phyloP scores from a whole-genome alignment of 1,140 invertebrate genomes.

The Anastrepha ludens region DNA sequence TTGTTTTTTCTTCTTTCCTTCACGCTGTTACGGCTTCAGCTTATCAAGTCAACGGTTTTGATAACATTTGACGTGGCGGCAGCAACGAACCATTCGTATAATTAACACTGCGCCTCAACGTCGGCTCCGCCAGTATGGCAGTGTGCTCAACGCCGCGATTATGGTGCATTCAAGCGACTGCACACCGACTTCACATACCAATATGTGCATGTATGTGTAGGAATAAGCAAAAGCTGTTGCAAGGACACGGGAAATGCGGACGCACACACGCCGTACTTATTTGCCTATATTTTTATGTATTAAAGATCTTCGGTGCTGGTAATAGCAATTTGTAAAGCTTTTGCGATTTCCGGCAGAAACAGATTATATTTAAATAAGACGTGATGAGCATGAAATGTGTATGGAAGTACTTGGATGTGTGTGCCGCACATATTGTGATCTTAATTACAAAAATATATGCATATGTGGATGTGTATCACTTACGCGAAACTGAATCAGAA shows the following conservation, averaged over 20 bases:
- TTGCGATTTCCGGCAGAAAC: conserved; percentile 52
- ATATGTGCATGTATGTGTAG: not conserved
- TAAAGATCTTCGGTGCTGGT: not conserved
- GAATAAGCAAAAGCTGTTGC: not conserved
- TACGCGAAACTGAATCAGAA: not conserved
- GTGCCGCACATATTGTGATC: not conserved
- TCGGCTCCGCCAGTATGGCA: not conserved
- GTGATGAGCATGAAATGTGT: conserved; percentile 42
- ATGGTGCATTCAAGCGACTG: conserved; percentile 18
- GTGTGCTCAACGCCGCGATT: not conserved
- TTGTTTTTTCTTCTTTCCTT: not conserved
- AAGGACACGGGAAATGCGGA: not conserved
- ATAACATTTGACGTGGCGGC: conserved; percentile 52
- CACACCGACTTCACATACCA: not conserved
- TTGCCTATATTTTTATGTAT: not conserved
- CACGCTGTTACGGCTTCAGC: not conserved
- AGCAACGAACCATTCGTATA: conserved; percentile 7
- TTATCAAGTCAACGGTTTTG: conserved; percentile 54
- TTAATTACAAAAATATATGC: not conserved
- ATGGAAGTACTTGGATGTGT: not conserved
- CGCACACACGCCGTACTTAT: not conserved
- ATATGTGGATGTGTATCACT: not conserved
- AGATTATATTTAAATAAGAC: conserved; percentile 34
- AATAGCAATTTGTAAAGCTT: conserved; percentile 51
- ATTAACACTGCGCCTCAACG: not conserved